Base-by-base conservation (phyloP, 2,113 vertebrate genomes). In the Eulacestoma nigropectus region DNA sequence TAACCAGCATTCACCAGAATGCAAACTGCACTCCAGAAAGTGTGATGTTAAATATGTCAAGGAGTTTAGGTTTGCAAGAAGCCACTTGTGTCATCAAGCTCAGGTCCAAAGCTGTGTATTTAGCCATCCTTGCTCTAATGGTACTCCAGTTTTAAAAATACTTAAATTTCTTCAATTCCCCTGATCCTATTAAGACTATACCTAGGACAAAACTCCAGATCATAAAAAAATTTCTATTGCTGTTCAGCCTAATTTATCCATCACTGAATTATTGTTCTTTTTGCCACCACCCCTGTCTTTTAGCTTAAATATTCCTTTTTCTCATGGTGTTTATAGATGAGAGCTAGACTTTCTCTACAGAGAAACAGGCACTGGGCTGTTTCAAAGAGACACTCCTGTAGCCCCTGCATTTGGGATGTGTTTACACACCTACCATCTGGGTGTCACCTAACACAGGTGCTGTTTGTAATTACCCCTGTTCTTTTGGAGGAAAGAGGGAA, bases 241-340 rank as follows among this genome's bases (percentile, higher is more conserved):
- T 72, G 11, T 53, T 56, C 41, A 78, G 35, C 7, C 44, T 75
- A 64, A 91, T 55, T 67, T 13, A 22, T 68, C 47, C 16, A 44
- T 25, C 49, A 74, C 26, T 25, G 64, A 63, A 32, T 87, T 63
- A 55, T 27, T 75, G 6, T 6, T 84, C 10, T 78, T 84, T 56
- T 27, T 87, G 47, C 16, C 0, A 1, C 52, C 6, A 52, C 7
- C 10, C 12, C 30, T 25, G 13, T 29, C 18, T 79, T 59, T 64
- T 0, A 1, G 9, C 10, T 68, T 47, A 56, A 76, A 47, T 7
- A 50, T 19, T 37, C 13, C 22, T 41, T 89, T 89, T 55, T 6
- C 4, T 21, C 23, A 35, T 0, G 0, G 3, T 29, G 7, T 89
- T 81, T 63, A 17, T 3, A 78, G 8, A 32, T 15, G 52, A 77